Percentiles rank a stretch among this genome's conserved stretches.
Evolutionary conservation across 2,113 vertebrate species (phyloP).

Genomic region (Rhinogobius similis): DNA sequence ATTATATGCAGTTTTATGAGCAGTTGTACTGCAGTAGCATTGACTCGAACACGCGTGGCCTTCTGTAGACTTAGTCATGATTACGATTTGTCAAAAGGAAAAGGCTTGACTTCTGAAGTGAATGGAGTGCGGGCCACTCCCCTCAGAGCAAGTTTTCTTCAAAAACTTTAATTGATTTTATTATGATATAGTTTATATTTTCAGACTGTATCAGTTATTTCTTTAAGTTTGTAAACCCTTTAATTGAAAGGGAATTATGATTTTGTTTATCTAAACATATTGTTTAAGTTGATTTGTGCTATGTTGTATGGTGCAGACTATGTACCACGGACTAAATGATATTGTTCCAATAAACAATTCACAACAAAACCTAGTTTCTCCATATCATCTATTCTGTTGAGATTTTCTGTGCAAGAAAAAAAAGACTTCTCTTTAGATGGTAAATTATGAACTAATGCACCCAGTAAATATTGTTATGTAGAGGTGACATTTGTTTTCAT

Average conservation of each 20-base stretch:
- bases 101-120: background rate
- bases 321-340: conserved; percentile 7
- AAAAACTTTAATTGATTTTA: background rate
- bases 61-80: background rate
- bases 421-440: background rate
- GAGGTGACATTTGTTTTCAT: no score
- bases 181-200: conserved; percentile 3
- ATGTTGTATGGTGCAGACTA: conserved; percentile 1
- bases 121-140: background rate
- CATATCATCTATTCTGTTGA: background rate
- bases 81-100: background rate
- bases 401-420: background rate
- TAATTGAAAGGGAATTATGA: conserved; percentile 6
- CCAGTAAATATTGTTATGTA: no score
- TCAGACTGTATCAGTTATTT: conserved; percentile 7
- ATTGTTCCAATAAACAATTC: conserved; percentile 14
- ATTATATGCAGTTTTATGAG: conserved; percentile 9
- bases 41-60: background rate
- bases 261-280: conserved; percentile 12
- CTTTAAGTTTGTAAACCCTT: conserved; percentile 4
- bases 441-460: background rate
- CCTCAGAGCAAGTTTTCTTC: background rate
- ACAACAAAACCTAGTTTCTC: background rate
- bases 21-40: conserved; percentile 3
- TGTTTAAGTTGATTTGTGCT: conserved; percentile 9